Evolutionary conservation across 2,888 invertebrate genomes (phyloP).

Genomic region (Xylota segnis): DNA sequence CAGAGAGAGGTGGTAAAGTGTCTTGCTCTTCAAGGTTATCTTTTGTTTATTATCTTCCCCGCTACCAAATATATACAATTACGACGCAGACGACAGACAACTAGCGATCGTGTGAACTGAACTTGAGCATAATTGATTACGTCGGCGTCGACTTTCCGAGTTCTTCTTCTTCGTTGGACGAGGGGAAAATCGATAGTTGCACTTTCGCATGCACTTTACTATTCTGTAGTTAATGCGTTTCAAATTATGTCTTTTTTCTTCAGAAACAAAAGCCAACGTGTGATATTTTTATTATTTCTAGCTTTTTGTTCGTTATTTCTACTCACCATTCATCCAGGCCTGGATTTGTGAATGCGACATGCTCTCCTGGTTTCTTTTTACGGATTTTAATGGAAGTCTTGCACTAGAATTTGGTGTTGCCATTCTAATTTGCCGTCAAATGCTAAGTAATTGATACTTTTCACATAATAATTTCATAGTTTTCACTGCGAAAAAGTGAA

Average conservation of each 20-base stretch:
- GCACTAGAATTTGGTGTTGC: slow-evolving; percentile 80
- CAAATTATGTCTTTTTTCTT: no score
- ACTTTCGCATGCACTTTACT: not conserved
- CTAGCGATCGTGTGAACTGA: slow-evolving; percentile 15
- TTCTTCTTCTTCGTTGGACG: not conserved
- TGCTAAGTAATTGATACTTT: slow-evolving; percentile 47
- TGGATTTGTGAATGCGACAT: slow-evolving; percentile 93
- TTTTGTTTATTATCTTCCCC: slow-evolving; percentile 25
- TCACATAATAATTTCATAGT: slow-evolving; percentile 63
- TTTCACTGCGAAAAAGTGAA: slow-evolving; percentile 57
- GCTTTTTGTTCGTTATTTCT: slow-evolving; percentile 27
- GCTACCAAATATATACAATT: not conserved
- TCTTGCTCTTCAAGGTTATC: slow-evolving; percentile 40
- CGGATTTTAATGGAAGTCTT: slow-evolving; percentile 82
- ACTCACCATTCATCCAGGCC: slow-evolving; percentile 95
- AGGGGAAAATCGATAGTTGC: slow-evolving; percentile 46
- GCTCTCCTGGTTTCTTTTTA: slow-evolving; percentile 91
- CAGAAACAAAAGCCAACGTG: no score
- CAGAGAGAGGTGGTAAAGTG: not conserved
- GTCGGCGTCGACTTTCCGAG: slow-evolving; percentile 20
- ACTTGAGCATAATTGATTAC: slow-evolving; percentile 44
- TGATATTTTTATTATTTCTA: no score
- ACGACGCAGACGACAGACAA: slow-evolving; percentile 35
- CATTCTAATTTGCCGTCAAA: slow-evolving; percentile 77
- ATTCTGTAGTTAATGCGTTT: not conserved